Base-by-base conservation (phyloP, 2,113 vertebrate species). In the Gnathonemus echidnorhynchus region DNA sequence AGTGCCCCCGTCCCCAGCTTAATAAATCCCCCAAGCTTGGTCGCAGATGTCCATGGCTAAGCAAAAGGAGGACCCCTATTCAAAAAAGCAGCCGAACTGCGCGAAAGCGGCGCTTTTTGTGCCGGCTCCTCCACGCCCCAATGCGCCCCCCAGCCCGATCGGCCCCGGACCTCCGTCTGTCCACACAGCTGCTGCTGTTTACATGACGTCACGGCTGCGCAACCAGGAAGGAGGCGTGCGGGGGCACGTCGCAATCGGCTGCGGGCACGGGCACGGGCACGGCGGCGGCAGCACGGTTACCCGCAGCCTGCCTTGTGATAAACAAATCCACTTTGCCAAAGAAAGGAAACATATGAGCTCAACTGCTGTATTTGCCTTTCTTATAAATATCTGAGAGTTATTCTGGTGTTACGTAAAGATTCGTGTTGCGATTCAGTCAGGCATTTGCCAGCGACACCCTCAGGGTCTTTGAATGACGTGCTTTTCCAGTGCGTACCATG, bases 121-220 rank as follows among this genome's bases (percentile, higher is more conserved):
- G 46, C 89, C 86, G 85, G 89, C 39, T 88, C 87, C 56, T 85
- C 56, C 52, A 87, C 89, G 74, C 89, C 89, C 89, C 10, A 17
- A 74, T 77, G 19, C n/a, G n/a, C 56, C 39, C 39, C 21, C 83
- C 17, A 52, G 31, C 35, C 62, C 62, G 35, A 80, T 88, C 19
- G 52, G 83, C 56, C 70, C 84, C 85, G 66, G 48, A 49, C 21
- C 46, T 46, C 83, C 42, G 35, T 92, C 89, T 90, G 50, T 80
- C 88, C 83, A 85, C 86, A 90, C 92, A 83, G 70, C 87, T 11
- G 91, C 88, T 94, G 90, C 89, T 96, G 95, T 96, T 96, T 96
- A 96, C 95, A 96, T 94, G 92, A 0, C 0, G 94, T 42, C 91
- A 93, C 95, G 95, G 2, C 90, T 95, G 95, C 95, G 95, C 93